phyloP scores from a whole-genome alignment of 92 coral and sea anemone genomes.

The Pocillopora meandrina region DNA sequence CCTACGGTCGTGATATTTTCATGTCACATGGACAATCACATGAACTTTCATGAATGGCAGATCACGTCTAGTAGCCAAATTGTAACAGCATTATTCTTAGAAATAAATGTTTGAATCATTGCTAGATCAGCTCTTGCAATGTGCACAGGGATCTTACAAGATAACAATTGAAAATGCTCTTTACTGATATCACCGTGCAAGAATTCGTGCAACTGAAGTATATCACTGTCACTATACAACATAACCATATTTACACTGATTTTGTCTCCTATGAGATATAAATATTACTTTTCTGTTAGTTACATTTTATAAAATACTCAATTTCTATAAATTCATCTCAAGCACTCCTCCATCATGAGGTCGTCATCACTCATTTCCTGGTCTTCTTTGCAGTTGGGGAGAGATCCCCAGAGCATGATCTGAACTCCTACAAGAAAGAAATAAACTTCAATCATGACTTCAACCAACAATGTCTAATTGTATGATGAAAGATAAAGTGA shows the following conservation, averaged over 20 bases:
- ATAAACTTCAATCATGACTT: neutral
- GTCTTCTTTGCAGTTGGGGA: conserved; percentile 89
- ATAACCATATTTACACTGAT: conserved; percentile 10
- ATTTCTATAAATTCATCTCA: conserved; percentile 52
- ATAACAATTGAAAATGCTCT: no score
- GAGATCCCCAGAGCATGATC: conserved; percentile 89
- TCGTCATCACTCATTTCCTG: conserved; percentile 65
- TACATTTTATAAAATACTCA: neutral
- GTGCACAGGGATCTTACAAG: no score
- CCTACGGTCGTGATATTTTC: no score
- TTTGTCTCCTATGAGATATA: conserved; percentile 20
- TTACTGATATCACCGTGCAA: no score
- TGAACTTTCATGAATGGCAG: no score
- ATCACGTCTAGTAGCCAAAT: no score
- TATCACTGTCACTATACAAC: neutral
- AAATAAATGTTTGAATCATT: no score
- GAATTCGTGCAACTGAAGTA: neutral
- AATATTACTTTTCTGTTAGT: conserved; percentile 24
- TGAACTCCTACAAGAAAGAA: conserved; percentile 53
- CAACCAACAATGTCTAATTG: neutral
- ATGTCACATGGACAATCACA: no score
- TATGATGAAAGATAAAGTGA: no score
- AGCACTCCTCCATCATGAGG: conserved; percentile 83
- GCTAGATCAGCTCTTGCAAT: no score
- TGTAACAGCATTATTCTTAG: no score